Evolutionary conservation across 2,113 vertebrate species (phyloP), one percentile per base, ranked within the genome.

Genomic region (Picathartes gymnocephalus): DNA sequence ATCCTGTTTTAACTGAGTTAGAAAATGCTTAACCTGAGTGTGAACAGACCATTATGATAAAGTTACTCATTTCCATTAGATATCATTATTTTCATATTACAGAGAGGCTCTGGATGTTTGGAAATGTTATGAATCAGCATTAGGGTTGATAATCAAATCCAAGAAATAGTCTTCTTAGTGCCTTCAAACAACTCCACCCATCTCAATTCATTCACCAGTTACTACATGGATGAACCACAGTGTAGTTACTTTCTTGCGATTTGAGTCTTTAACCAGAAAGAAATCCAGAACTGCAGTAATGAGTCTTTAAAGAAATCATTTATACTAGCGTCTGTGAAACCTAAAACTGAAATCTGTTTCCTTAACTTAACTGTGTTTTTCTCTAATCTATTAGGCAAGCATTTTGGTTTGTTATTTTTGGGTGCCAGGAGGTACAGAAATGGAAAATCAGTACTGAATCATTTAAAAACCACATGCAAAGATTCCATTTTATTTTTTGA

Each of bases 111-210:
- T 81, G 76, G 44, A 74, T 73, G 21, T 81, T 91, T 94, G 64
- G 40, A 90, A 70, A 68, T 73, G 27, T 81, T 90, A 86, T 84
- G 64, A 87, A 74, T 92, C 90, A 88, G 42, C 22, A 4, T 60
- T 39, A 47, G 33, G 54, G 8, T 31, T 95, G 90, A 86, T 93
- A 84, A 95, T 58, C 50, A 80, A 42, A 74, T 82, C 54, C 47
- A 88, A 96, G 35, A 88, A 92, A 88, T 37, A 45, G 35, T 86
- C 23, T 44, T 96, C 56, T 57, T 69, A 28, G 23, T 51, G 56
- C 68, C 93, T 93, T 94, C 87, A 88, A 78, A 86, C 79, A 83
- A 15, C 79, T 88, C 86, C 77, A 84, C 64, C 92, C 85, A n/a
- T 81, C 48, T 86, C 82, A 70, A 17, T 90, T 93, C 86, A 93